A percentile compares a stretch with the other conserved stretches of the same genome.
These are phyloP conservation scores for Rhorus exstirpatorius DNA, from an alignment of 2,888 invertebrate genomes.

Conservation along the genomic window DNA sequence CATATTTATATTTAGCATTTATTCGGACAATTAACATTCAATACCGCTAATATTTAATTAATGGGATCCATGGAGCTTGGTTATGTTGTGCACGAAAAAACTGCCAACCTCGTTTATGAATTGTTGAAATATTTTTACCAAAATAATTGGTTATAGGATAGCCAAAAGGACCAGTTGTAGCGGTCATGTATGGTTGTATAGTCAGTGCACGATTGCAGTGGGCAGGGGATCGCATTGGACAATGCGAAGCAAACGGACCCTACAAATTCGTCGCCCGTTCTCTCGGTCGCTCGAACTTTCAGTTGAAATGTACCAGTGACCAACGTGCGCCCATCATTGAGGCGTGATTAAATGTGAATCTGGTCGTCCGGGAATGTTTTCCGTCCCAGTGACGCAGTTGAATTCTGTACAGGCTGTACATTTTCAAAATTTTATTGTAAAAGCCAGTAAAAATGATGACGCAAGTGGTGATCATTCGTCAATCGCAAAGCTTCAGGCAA, in stretches of 20 bases:
- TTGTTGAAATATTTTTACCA: constrained; percentile 15
- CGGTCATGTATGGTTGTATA: constrained; percentile 27
- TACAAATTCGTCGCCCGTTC: constrained; percentile 55
- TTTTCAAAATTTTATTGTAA: constrained; percentile 2
- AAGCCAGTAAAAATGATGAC: neutral
- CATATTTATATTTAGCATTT: neutral
- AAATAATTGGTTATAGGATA: constrained; percentile 50
- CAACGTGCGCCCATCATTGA: constrained; percentile 37
- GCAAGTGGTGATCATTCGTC: constrained; percentile 8
- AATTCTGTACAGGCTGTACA: constrained; percentile 17
- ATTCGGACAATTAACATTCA: neutral
- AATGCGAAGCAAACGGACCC: constrained; percentile 65
- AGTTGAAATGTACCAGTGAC: constrained; percentile 45
- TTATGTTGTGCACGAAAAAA: neutral
- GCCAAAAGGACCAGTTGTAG: neutral
- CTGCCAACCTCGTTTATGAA: neutral
- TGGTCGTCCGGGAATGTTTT: constrained; percentile 62
- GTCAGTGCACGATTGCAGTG: constrained; percentile 8
- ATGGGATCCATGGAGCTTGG: neutral
- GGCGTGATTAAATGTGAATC: constrained; percentile 71
- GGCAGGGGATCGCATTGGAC: constrained; percentile 43
- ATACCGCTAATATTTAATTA: neutral
- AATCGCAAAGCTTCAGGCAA: neutral
- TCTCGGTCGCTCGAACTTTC: constrained; percentile 63
- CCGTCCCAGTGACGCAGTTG: constrained; percentile 60